Percentiles rank a stretch among this genome's conserved stretches.
These are phyloP conservation scores for Ifrita kowaldi DNA, from an alignment of 2,113 vertebrate species.

Conservation along the genomic window DNA sequence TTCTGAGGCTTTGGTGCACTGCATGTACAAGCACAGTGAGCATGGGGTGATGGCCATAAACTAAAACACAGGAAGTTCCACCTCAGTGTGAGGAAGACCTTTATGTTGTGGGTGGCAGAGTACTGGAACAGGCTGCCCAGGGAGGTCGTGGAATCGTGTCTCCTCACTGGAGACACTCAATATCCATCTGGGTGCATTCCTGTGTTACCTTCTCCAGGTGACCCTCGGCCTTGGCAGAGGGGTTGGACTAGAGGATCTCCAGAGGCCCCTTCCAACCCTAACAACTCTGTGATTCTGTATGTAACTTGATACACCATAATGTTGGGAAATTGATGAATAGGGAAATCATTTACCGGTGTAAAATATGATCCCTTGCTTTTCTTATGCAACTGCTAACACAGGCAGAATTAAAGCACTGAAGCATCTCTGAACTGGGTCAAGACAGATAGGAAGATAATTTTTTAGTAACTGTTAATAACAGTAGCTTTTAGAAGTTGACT, in stretches of 20 bases:
- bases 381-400: neutral
- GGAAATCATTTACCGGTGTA: neutral
- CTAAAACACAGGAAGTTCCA: neutral
- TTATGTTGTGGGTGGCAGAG: neutral
- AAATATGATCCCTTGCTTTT: neutral
- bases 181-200: neutral
- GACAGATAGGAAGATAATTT: neutral
- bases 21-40: neutral
- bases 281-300: neutral
- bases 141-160: fast-evolving
- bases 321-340: neutral
- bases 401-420: neutral
- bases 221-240: neutral
- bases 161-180: neutral
- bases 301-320: neutral
- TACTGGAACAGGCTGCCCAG: neutral
- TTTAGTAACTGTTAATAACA: neutral
- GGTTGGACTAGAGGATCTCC: neutral
- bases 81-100: neutral
- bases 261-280: neutral
- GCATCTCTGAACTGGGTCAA: neutral
- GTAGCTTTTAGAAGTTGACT: neutral
- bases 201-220: neutral
- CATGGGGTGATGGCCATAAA: neutral
- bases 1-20: neutral